Evolutionary conservation across 2,888 invertebrate species (phyloP).

Genomic region (Tenthredo distinguenda): DNA sequence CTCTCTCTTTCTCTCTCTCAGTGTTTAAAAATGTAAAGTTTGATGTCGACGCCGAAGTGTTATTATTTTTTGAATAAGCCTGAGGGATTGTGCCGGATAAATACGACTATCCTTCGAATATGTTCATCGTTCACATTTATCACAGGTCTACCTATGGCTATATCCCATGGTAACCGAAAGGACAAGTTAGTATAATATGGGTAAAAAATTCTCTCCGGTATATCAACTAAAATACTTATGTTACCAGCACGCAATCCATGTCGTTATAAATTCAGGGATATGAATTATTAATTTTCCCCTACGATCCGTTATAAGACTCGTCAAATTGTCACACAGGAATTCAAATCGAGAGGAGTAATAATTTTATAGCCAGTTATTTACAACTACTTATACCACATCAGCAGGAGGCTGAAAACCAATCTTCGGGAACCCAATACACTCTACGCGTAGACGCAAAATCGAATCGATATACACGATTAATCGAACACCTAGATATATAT

Average conservation of each 20-base stretch:
- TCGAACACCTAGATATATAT: background rate
- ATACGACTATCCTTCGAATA: background rate
- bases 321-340: slow-evolving; percentile 45
- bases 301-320: slow-evolving; percentile 33
- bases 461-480: background rate
- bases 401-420: slow-evolving; percentile 23
- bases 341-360: background rate
- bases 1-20: background rate
- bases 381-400: slow-evolving; percentile 3
- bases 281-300: slow-evolving; percentile 45
- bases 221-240: slow-evolving; percentile 35
- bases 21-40: background rate
- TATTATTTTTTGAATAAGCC: background rate
- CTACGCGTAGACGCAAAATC: background rate
- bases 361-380: slow-evolving; percentile 31
- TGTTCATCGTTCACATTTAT: background rate
- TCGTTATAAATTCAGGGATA: slow-evolving; percentile 45
- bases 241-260: slow-evolving; percentile 27
- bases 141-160: background rate
- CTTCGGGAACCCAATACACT: background rate
- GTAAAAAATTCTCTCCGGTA: background rate
- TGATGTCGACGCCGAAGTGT: background rate
- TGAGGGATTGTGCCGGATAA: background rate
- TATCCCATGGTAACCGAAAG: slow-evolving; percentile 7
- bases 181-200: slow-evolving; percentile 18